Percentiles rank a stretch among this genome's conserved stretches.
Conservation (phyloP, 2,797 vertebrate genomes). For the Sebastiscus albofasciatus region DNA sequence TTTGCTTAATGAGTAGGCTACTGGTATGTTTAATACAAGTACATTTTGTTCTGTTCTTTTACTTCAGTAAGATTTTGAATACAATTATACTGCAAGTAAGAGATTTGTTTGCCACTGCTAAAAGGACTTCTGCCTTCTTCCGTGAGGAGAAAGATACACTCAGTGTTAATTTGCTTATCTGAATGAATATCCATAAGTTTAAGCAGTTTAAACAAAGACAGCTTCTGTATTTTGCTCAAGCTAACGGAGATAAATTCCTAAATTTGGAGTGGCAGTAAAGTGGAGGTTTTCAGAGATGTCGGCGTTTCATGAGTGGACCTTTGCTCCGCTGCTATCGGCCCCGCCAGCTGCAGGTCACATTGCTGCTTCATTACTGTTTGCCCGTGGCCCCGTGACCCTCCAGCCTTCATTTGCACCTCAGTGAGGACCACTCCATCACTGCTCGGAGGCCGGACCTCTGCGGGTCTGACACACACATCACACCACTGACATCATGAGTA, state of each 20-base stretch:
- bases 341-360: constrained; percentile 80
- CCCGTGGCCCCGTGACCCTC: constrained; percentile 77
- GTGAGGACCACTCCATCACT: constrained; percentile 84
- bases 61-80: background rate
- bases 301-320: constrained; percentile 52
- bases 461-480: constrained; percentile 61
- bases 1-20: no score
- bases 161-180: background rate
- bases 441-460: constrained; percentile 40
- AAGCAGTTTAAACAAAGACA: background rate
- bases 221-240: background rate
- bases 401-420: constrained; percentile 83
- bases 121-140: background rate
- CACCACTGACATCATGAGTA: constrained; percentile 64
- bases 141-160: no score
- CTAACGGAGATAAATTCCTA: background rate
- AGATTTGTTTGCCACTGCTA: background rate
- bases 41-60: background rate
- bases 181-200: background rate
- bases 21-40: background rate
- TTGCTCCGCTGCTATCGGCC: constrained; percentile 44
- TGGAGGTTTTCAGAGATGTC: constrained; percentile 17
- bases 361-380: constrained; percentile 81
- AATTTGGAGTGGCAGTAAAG: constrained; percentile 15
- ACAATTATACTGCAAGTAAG: background rate